phyloP scores from a whole-genome alignment of 2,113 vertebrate genomes.

The Alligator mississippiensis region DNA sequence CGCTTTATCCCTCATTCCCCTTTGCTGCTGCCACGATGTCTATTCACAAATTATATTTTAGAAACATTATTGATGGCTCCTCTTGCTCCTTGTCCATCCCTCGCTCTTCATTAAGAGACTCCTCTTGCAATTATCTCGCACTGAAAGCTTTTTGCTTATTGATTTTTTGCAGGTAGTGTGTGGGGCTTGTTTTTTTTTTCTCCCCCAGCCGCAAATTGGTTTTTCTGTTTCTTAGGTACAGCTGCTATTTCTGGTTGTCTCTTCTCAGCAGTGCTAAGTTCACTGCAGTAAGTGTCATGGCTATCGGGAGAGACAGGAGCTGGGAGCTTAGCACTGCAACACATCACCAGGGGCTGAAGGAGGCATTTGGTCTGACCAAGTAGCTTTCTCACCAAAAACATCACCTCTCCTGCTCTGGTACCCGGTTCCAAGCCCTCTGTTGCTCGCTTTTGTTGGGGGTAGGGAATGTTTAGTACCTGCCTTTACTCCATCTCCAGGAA shows the following conservation, averaged over 20 bases:
- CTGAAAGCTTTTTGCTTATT: background rate
- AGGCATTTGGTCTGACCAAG: background rate
- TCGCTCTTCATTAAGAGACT: background rate
- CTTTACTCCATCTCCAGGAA: background rate
- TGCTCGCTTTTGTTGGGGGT: background rate
- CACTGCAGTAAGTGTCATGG: background rate
- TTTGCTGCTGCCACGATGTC: background rate
- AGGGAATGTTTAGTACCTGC: background rate
- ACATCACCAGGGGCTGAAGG: background rate
- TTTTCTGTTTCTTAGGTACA: background rate
- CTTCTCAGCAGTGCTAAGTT: accelerated
- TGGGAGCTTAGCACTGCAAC: background rate
- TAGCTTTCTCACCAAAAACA: background rate
- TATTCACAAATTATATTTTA: background rate
- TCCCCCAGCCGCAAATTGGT: background rate
- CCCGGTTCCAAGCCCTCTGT: background rate
- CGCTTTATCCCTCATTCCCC: background rate
- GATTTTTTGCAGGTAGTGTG: background rate
- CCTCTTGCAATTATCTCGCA: background rate
- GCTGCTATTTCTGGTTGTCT: background rate
- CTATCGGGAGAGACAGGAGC: background rate
- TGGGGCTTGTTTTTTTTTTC: background rate
- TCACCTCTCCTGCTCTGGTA: background rate
- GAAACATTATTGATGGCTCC: background rate
- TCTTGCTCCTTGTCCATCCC: background rate